Evolutionary conservation across 2,888 invertebrate species (phyloP), one percentile per base, ranked within the genome.

Genomic region (Protonemura montana): DNA sequence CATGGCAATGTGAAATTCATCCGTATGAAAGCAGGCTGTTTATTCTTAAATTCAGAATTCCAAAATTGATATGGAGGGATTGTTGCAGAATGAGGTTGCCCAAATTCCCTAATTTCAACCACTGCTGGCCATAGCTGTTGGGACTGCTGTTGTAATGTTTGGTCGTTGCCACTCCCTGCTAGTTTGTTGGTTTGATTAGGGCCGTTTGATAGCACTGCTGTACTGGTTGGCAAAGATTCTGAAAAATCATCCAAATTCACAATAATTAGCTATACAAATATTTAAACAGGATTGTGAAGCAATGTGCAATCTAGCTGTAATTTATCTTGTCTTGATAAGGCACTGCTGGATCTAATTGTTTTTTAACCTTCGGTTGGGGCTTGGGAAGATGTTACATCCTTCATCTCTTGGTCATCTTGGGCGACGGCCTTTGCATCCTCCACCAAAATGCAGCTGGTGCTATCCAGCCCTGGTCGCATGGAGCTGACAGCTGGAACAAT

Each of bases 11-110:
- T 97, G 91, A 98, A 95, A 92, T 98, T 98, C 92, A 97, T 94
- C 89, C 96, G 94, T 90, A 97, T 96, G 91, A 97, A 97, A 88
- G 97, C 96, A 88, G 97, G 97, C 91, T 97, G 97, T 91, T 97
- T 97, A 93, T 97, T 97, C 89, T 96, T 95, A 91, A 98, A 97
- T 92, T 97, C 97, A 88, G 97, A 95, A 92, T 97, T 97, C 98
- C 97, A 98, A 92, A 97, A 97, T 91, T 97, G 97, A 92, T 96
- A 97, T 89, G 98, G 96, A 90, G 96, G 96, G 91, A 98, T 96
- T 88, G 95, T 95, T 89, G 96, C 96, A 90, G 96, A 88, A 91
- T 97, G 96, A 88, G 95, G 93, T 90, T 96, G 95, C 91, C 97
- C 96, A 91, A 97, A 95, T 90, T 97, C 96, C 90, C 96, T 94